Conservation (phyloP, 1,140 invertebrate genomes). For the Epicauta chinensis region DNA sequence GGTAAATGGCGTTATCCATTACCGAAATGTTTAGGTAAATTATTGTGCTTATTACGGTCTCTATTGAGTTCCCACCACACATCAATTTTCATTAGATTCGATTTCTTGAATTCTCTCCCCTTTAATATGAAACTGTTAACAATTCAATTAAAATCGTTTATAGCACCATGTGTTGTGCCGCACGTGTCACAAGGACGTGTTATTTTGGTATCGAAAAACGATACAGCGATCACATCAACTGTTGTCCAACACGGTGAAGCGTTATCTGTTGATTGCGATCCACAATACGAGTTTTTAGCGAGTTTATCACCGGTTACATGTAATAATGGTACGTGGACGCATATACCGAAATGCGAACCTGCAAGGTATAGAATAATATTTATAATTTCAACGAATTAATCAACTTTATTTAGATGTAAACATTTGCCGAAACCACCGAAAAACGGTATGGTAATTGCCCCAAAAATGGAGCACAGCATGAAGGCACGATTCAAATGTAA, state of each 20-base stretch:
- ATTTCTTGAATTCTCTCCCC: no score
- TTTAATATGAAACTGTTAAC: background rate
- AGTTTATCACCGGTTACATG: conserved; percentile 72
- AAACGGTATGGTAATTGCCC: conserved; percentile 92
- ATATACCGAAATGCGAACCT: conserved; percentile 61
- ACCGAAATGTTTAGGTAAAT: conserved; percentile 70
- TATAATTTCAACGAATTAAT: no score
- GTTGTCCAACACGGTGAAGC: conserved; percentile 79
- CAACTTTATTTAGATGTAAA: no score
- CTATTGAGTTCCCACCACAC: no score
- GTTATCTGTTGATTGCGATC: conserved; percentile 79
- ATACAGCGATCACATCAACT: conserved; percentile 50
- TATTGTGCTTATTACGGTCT: background rate
- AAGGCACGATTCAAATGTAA: conserved; percentile 86
- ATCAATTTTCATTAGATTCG: no score
- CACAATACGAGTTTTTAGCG: conserved; percentile 79
- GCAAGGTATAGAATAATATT: no score
- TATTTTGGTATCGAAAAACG: conserved; percentile 50
- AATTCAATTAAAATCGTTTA: conserved; percentile 13
- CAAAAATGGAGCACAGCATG: conserved; percentile 93
- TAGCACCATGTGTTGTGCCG: conserved; percentile 85
- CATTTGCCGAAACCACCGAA: conserved; percentile 78
- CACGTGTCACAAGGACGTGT: conserved; percentile 78
- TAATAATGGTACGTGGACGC: conserved; percentile 93
- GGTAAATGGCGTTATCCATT: conserved; percentile 89